Evolutionary conservation across 2,797 vertebrate species (phyloP), one percentile per base, ranked within the genome.

Genomic region (Cephalopachus bancanus): DNA sequence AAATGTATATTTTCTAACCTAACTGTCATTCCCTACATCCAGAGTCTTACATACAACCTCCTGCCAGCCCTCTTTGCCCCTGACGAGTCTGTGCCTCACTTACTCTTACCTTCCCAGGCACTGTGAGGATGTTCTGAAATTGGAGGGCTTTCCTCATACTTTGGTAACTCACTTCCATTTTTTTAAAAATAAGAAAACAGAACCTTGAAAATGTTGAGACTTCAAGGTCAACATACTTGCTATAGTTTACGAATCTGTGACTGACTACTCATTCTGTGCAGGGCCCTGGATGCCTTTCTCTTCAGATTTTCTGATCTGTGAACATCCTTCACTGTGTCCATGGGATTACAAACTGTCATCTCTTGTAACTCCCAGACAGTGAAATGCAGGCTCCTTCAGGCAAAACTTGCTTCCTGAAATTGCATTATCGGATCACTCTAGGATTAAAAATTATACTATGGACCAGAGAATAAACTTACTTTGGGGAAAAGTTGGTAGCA

Each of bases 371-470:
- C 10, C 72, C 83, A 71, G 76, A 95, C 83, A 90, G 76, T 93
- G 94, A 96, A 94, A 91, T 62, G 44, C n/a, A 95, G 83, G 57
- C 62, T 97, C 69, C 76, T 92, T 96, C 90, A 96, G 0, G 49
- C 78, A 89, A 90, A 89, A n/a, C 80, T 81, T 26, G 75, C 91
- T 97, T 97, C 75, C 75, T 74, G 89, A 89, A 98, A 98, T 87
- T 9, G 3, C 1, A 74, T 94, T 65, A 12, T 67, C 44, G 76
- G 78, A 81, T 93, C 92, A 71, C 64, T 94, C 44, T 89, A 96
- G 64, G 89, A 96, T 94, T 96, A 93, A 95, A 98, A 96, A 93
- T 93, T 76, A 91, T 28, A 97, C 93, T 93, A 67, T 75, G 94
- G 80, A 76, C 65, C 33, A 37, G 30, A 89, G 75, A 96, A 95